phyloP scores from a whole-genome alignment of 2,797 vertebrate genomes.

The Glyptemys insculpta region DNA sequence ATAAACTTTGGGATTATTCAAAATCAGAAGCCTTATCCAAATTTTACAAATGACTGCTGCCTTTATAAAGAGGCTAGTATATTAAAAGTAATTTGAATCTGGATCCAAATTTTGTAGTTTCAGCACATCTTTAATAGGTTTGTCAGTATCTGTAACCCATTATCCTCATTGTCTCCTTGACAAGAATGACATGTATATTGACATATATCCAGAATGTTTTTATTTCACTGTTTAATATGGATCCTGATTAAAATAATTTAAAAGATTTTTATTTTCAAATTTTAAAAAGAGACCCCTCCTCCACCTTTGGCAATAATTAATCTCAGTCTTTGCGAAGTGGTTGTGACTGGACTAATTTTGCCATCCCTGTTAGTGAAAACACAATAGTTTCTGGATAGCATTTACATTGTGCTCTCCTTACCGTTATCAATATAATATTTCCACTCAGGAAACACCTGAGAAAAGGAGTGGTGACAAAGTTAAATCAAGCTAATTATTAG shows the following conservation, averaged over 20 bases:
- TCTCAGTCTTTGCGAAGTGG: not conserved
- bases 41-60: slow-evolving; percentile 9
- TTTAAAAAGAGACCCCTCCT: not conserved
- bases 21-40: slow-evolving; percentile 28
- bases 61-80: not conserved
- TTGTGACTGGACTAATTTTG: not conserved
- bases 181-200: not conserved
- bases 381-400: slow-evolving; percentile 27
- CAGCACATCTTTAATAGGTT: not conserved
- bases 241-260: slow-evolving; percentile 36
- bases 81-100: slow-evolving; percentile 1
- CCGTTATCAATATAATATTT: not conserved
- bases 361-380: slow-evolving; percentile 43
- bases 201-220: not conserved
- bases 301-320: slow-evolving; percentile 8
- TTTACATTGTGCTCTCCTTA: slow-evolving; percentile 14
- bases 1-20: not conserved
- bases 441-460: not conserved
- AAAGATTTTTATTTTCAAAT: not conserved
- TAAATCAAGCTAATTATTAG: not conserved
- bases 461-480: slow-evolving; percentile 15
- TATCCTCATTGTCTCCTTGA: slow-evolving; percentile 10
- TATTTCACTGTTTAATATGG: slow-evolving; percentile 40
- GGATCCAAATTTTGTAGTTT: slow-evolving; percentile 5
- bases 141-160: not conserved